Conservation (phyloP, 2,888 invertebrate genomes). For the Ypsolopha scabrella region DNA sequence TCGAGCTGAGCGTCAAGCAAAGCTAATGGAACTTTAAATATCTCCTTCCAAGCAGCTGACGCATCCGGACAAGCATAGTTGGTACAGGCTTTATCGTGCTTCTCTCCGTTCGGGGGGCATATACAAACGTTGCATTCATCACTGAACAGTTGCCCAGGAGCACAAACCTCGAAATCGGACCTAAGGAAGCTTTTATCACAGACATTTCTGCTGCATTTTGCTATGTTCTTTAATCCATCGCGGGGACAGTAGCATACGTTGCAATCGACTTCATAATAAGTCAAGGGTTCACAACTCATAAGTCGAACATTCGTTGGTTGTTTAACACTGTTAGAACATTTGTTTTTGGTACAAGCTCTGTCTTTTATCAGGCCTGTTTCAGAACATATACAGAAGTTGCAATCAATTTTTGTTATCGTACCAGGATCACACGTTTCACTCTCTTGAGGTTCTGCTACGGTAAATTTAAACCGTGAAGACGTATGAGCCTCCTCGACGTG, state of each 20-base stretch:
- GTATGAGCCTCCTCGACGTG: slow-evolving; percentile 26
- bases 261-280: slow-evolving; percentile 52
- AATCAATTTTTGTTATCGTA: slow-evolving; percentile 36
- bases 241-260: slow-evolving; percentile 48
- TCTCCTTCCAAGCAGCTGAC: slow-evolving; percentile 33
- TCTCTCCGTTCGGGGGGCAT: slow-evolving; percentile 49
- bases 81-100: slow-evolving; percentile 39
- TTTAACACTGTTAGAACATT: slow-evolving; percentile 21
- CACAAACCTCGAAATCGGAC: slow-evolving; percentile 33
- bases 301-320: slow-evolving; percentile 7
- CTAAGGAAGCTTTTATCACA: slow-evolving; percentile 46
- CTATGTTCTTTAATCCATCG: slow-evolving; percentile 49
- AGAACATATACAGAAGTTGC: slow-evolving; percentile 59
- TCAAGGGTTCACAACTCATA: slow-evolving; percentile 41
- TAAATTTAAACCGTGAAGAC: background rate
- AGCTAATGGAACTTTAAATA: slow-evolving; percentile 34
- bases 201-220: slow-evolving; percentile 50
- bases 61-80: slow-evolving; percentile 32
- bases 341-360: slow-evolving; percentile 41
- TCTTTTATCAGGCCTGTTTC: slow-evolving; percentile 31
- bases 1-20: slow-evolving; percentile 24
- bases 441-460: background rate
- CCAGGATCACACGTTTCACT: slow-evolving; percentile 34
- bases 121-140: slow-evolving; percentile 56
- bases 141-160: slow-evolving; percentile 45